Evolutionary conservation across 2,888 invertebrate genomes (phyloP), one percentile per base, ranked within the genome.

Genomic region (Ophion obscuratus): DNA sequence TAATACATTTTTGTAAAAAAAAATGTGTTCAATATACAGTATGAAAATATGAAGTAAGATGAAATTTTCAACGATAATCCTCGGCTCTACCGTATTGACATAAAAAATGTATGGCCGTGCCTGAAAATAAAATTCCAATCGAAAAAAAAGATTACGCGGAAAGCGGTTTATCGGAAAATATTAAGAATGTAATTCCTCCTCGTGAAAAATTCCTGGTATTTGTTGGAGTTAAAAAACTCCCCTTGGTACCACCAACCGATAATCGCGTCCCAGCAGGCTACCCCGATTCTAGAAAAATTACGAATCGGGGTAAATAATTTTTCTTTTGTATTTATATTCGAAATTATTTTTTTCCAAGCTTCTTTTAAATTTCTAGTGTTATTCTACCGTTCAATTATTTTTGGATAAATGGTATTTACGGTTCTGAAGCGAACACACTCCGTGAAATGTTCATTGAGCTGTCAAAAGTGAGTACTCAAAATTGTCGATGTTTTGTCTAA

Each of bases 191-290:
- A 2, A 14, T 53, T 53, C 14, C 2, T 53, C 9, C 40, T 53
- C 11, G 11, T 17, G 14, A 17, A 53, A 53, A 53, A 14, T 53
- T 14, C 53, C 53, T 17, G 14, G 3, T 4, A 44, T 20, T 67
- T 36, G 9, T 47, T 17, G 14, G 14, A 20, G 47, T 4, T 44
- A 17, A 14, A 24, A 47, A 53, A 27, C 27, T 27, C 53, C 17
- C 53, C 53, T 70, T 31, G 17, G 53, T 27, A 53, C 70, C 53
- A 53, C 14, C 27, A 17, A 53, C 9, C 27, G 70, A 70, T 70
- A 70, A 70, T 70, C 24, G 10, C 53, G 3, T 70, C 53, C 2
- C 27, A 17, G n/a, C n/a, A 27, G 24, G 1, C 53, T 31, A 27
- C 47, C 27, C 27, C 47, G 17, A 53, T 2, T 17, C 0, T 14